These are phyloP conservation scores for Drosophila willistoni DNA, from an alignment of 1,140 invertebrate species.

Conservation along the genomic window DNA sequence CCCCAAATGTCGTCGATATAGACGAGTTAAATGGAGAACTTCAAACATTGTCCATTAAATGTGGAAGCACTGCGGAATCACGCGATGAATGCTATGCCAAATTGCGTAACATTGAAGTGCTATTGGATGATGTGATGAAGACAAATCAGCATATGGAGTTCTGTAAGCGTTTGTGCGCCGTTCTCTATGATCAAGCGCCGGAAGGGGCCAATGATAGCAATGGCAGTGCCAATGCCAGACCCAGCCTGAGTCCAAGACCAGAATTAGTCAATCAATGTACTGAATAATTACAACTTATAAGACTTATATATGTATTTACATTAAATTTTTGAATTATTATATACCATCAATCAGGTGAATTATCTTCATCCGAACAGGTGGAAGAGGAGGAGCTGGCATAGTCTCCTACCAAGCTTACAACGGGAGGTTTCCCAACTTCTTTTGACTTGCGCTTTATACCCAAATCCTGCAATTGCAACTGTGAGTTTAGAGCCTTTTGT, in stretches of 20 bases:
- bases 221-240: neutral
- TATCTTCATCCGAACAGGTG: conserved; percentile 32
- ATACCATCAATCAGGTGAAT: conserved; percentile 1
- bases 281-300: conserved; percentile 5
- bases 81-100: conserved; percentile 63
- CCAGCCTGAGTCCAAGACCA: conserved; percentile 2
- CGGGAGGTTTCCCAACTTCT: neutral
- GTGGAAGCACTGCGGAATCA: conserved; percentile 16
- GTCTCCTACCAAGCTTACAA: conserved; percentile 63
- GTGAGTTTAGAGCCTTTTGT: conserved; percentile 83
- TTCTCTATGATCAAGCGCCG: conserved; percentile 48
- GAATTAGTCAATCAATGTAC: conserved; percentile 1
- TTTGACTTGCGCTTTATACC: conserved; percentile 67
- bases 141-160: conserved; percentile 41
- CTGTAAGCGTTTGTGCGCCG: conserved; percentile 53
- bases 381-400: conserved; percentile 47
- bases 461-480: conserved; percentile 67
- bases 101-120: conserved; percentile 53
- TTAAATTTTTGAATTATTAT: conserved; percentile 2
- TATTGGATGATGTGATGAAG: conserved; percentile 37
- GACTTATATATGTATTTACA: conserved; percentile 11
- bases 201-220: neutral
- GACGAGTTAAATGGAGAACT: conserved; percentile 26
- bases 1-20: neutral
- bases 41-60: conserved; percentile 33